A percentile compares a stretch with the other conserved stretches of the same genome.
These are phyloP conservation scores for Micromussa lordhowensis DNA, from an alignment of 92 coral and sea anemone genomes.

Conservation along the genomic window DNA sequence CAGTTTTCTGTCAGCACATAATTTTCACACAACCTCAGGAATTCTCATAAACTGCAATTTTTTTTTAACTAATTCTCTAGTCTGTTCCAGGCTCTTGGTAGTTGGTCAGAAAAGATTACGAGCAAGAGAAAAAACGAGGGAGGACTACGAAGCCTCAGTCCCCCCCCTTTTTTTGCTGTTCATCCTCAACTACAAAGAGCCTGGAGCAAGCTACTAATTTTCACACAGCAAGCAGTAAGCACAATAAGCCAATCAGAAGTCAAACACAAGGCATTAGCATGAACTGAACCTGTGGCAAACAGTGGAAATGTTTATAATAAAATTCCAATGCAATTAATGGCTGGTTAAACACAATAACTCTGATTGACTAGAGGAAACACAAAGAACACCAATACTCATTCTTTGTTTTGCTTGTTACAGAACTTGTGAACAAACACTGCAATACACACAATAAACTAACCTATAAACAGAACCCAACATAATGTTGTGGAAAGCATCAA, in stretches of 20 bases:
- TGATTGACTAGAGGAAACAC: not conserved
- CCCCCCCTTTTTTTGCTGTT: too few relatives aligned
- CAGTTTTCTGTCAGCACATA: not conserved
- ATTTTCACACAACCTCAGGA: not conserved
- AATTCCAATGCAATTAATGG: too few relatives aligned
- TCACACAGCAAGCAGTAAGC: too few relatives aligned
- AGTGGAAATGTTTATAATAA: too few relatives aligned
- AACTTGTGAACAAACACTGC: not conserved
- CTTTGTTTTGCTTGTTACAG: not conserved
- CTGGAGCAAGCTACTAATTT: too few relatives aligned
- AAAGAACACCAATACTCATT: not conserved
- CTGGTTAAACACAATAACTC: not conserved
- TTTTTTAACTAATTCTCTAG: too few relatives aligned
- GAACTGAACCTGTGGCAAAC: not conserved
- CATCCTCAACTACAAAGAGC: too few relatives aligned
- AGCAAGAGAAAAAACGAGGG: too few relatives aligned
- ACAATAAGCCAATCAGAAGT: not conserved
- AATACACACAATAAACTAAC: conserved; percentile 30
- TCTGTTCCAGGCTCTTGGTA: too few relatives aligned
- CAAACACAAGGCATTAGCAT: not conserved
- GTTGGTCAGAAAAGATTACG: too few relatives aligned
- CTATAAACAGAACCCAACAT: conserved; percentile 96
- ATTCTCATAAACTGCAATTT: too few relatives aligned
- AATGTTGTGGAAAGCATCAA: conserved; percentile 95
- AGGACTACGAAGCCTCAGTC: too few relatives aligned